phyloP scores from a whole-genome alignment of 2,888 invertebrate genomes.

The Tinea semifulvella region DNA sequence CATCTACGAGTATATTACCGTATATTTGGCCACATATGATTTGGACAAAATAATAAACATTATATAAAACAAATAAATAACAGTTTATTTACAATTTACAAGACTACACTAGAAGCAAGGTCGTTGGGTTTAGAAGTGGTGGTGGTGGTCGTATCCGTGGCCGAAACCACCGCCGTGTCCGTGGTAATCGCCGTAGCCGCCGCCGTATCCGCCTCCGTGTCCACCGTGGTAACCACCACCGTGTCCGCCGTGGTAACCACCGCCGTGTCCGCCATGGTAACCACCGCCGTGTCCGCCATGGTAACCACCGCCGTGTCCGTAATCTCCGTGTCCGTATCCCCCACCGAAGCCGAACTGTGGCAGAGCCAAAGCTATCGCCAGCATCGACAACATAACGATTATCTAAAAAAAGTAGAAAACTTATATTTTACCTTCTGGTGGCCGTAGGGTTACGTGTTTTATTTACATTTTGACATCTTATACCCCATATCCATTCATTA shows the following conservation, averaged over 20 bases:
- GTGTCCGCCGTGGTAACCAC: background rate
- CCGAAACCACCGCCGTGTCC: background rate
- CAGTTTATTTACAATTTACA: background rate
- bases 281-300: conserved; percentile 6
- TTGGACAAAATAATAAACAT: too few species aligned
- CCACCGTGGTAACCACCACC: background rate
- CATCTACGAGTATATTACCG: too few species aligned
- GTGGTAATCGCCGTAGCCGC: background rate
- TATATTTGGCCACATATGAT: too few species aligned
- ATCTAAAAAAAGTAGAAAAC: conserved; percentile 1
- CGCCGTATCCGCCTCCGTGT: background rate
- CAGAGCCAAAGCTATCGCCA: background rate
- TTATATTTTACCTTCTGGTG: too few species aligned
- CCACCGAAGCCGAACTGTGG: background rate
- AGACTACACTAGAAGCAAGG: background rate
- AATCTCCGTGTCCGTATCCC: conserved; percentile 1
- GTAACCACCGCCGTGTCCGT: background rate
- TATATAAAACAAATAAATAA: background rate
- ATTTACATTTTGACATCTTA: too few species aligned
- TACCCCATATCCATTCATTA: too few species aligned
- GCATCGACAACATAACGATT: background rate
- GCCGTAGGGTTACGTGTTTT: too few species aligned
- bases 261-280: conserved; percentile 3
- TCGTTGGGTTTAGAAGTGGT: background rate
- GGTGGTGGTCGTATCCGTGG: background rate